A percentile compares a stretch with the other conserved stretches of the same genome.
These are phyloP conservation scores for Drymonia ruficornis DNA, from an alignment of 2,888 invertebrate species.

Conservation along the genomic window DNA sequence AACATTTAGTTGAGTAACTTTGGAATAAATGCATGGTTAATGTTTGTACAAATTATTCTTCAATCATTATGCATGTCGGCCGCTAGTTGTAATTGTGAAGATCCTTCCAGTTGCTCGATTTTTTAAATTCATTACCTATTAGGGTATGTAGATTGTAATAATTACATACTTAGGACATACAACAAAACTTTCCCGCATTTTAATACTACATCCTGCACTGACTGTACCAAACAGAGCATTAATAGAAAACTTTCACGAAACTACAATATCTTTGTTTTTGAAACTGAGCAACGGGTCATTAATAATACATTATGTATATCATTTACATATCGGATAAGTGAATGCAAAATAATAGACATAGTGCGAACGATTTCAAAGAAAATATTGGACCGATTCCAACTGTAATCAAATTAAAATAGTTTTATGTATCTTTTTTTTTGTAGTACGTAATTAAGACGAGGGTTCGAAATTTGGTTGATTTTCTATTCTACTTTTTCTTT, in stretches of 20 bases:
- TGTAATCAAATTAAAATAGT: background rate
- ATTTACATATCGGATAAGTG: constrained; percentile 28
- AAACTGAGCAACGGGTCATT: constrained; percentile 24
- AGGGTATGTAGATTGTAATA: too few species aligned
- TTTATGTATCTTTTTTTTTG: too few species aligned
- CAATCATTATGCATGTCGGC: background rate
- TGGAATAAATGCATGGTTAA: background rate
- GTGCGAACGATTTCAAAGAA: background rate
- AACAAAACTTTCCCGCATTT: background rate
- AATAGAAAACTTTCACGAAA: constrained; percentile 27
- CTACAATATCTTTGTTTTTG: constrained; percentile 8
- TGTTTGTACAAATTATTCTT: background rate
- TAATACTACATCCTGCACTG: background rate
- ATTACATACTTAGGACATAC: too few species aligned
- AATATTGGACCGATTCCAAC: background rate
- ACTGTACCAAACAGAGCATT: constrained; percentile 7
- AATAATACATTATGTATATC: constrained; percentile 34
- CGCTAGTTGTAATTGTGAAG: too few species aligned
- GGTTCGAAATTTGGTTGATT: too few species aligned
- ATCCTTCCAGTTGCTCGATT: too few species aligned
- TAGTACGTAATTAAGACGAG: too few species aligned
- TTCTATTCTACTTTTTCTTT: too few species aligned
- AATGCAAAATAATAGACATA: constrained; percentile 25
- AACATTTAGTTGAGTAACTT: background rate
- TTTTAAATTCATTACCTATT: too few species aligned